Base-by-base conservation (phyloP, 2,113 vertebrate species). In the Malurus elegans region DNA sequence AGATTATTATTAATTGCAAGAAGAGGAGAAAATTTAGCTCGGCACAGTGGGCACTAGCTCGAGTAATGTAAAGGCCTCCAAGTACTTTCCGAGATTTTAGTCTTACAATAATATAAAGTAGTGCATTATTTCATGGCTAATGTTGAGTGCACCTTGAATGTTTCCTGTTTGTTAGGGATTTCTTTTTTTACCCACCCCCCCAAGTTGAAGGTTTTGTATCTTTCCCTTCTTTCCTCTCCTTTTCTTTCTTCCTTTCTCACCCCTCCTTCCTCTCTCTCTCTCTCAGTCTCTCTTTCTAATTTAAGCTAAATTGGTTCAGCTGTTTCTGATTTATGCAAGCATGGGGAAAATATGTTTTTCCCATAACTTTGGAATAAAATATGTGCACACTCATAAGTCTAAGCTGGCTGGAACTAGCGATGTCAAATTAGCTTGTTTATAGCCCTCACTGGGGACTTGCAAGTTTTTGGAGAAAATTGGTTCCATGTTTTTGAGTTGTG, bases 361-460 rank as follows among this genome's bases (percentile, higher is more conserved):
- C 90, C 62, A 58, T 92, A 95, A 96, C 95, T 95, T 96, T 94
- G 92, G 88, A 93, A 95, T 95, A 85, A 97, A 97, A 96, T 97
- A 96, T 82, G 80, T 97, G 92, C 93, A 94, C 86, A 65, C 81
- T 95, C 94, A 42, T 95, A 97, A 96, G 80, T 91, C 95, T 97
- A 95, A 96, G 90, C 82, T 96, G 95, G 81, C 86, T 95, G 84
- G 80, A 97, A 70, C 95, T 86, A 84, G 95, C 21, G 0, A 90
- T 95, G 95, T 97, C 93, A 97, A 96, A 97, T 97, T 96, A 97
- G 92, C 94, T 97, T 97, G 92, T 96, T 97, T 97, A 96, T 95
- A 96, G 86, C 67, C 57, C 86, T 94, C 95, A 81, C 84, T 90
- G 72, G 96, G 94, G 96, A 96, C 69, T 96, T 97, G 78, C 86